Base-by-base conservation (phyloP, 1,140 invertebrate genomes). In the Lepeophtheirus salmonis region DNA sequence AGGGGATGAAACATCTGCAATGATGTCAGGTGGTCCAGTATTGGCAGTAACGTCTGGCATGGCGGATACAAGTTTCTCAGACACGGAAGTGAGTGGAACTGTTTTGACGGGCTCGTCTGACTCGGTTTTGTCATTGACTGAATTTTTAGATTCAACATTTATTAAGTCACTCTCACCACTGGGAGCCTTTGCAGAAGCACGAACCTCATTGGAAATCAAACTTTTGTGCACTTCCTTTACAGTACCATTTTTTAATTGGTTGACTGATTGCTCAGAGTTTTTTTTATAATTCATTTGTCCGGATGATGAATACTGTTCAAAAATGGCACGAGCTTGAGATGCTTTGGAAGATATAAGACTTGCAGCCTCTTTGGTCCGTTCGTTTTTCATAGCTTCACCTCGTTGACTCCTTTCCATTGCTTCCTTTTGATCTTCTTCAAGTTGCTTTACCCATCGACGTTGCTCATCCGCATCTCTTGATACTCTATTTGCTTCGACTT, bases 31-130 rank as follows among this genome's bases (percentile, higher is more conserved):
- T 21, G 52, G 52, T 16, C 16, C 21, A n/a, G 52, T 20, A 54
- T 20, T 54, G 13, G 22, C 25, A 14, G 55, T 17, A 30, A 78
- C 54, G 73, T 78, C 56, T 85, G 30, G 30, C 6, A n/a, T n/a
- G n/a, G n/a, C n/a, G n/a, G n/a, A n/a, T n/a, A n/a, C n/a, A n/a
- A n/a, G n/a, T n/a, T n/a, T n/a, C n/a, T n/a, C n/a, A n/a, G n/a
- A n/a, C n/a, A n/a, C n/a, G n/a, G n/a, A n/a, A n/a, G n/a, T n/a
- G n/a, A n/a, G n/a, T n/a, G n/a, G n/a, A n/a, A n/a, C n/a, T n/a
- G n/a, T n/a, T n/a, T n/a, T n/a, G n/a, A n/a, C n/a, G n/a, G n/a
- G n/a, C n/a, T n/a, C n/a, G n/a, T n/a, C n/a, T n/a, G 30, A 41
- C 6, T 41, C n/a, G 6, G 6, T n/a, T n/a, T 41, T n/a, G 6